Percentiles rank a stretch among this genome's conserved stretches.
These are phyloP conservation scores for Chionomys nivalis DNA, from an alignment of 2,113 vertebrate species.

Conservation along the genomic window DNA sequence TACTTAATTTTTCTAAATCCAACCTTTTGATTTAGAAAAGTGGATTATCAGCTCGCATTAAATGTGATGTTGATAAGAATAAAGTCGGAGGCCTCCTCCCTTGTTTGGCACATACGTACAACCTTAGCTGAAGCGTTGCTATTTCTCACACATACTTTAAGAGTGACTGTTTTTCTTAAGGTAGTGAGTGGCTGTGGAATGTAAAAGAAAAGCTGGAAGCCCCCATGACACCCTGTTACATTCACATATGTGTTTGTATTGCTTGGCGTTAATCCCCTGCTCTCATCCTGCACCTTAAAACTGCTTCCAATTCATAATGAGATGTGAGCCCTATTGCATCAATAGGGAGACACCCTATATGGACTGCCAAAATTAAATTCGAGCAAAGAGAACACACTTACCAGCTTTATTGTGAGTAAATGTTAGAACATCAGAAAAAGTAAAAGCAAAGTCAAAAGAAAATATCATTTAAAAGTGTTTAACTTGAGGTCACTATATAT, in stretches of 20 bases:
- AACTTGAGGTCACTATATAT: slow-evolving; percentile 29
- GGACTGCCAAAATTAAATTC: slow-evolving; percentile 59
- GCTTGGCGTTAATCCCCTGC: not conserved
- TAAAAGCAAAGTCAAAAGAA: slow-evolving; percentile 26
- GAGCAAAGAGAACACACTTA: not conserved
- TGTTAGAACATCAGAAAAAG: slow-evolving; percentile 35
- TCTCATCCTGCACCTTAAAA: not conserved
- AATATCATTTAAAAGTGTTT: slow-evolving; percentile 36
- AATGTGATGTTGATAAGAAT: not conserved
- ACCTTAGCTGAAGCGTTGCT: not conserved
- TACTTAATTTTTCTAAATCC: slow-evolving; percentile 3
- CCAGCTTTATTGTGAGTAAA: slow-evolving; percentile 2
- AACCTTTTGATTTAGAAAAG: slow-evolving; percentile 1
- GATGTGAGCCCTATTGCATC: not conserved
- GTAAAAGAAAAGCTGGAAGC: slow-evolving; percentile 12
- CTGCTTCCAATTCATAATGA: not conserved
- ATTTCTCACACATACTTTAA: not conserved
- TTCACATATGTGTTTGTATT: slow-evolving; percentile 28
- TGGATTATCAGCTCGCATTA: not conserved
- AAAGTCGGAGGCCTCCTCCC: not conserved
- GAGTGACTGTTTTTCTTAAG: slow-evolving; percentile 24
- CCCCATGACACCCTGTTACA: not conserved
- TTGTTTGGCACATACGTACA: not conserved
- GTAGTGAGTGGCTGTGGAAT: not conserved
- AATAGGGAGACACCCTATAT: not conserved